These are phyloP conservation scores for Myrmecobius fasciatus DNA, from an alignment of 2,113 vertebrate genomes.

Conservation along the genomic window DNA sequence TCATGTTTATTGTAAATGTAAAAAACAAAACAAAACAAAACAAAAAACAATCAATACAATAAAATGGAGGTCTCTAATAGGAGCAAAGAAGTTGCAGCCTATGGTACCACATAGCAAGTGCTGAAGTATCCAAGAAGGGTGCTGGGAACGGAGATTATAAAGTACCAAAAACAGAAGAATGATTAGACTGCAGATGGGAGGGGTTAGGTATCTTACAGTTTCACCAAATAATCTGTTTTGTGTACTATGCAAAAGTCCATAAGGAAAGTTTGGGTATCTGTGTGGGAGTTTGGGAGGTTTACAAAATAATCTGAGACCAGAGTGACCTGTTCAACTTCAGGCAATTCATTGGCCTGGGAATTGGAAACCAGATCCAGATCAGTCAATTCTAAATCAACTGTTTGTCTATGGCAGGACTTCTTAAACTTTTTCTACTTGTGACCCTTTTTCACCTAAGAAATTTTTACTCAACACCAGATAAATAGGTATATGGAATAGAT, in stretches of 20 bases:
- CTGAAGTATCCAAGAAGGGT: neutral
- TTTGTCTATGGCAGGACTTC: too few relatives aligned
- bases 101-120: neutral
- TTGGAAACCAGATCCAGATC: too few relatives aligned
- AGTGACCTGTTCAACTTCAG: neutral
- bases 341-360: too few relatives aligned
- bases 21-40: too few relatives aligned
- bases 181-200: neutral
- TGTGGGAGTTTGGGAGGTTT: neutral
- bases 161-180: neutral
- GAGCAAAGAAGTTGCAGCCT: neutral
- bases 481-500: too few relatives aligned
- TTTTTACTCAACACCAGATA: too few relatives aligned
- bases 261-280: neutral
- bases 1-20: neutral
- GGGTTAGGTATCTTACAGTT: neutral
- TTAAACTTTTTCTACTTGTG: too few relatives aligned
- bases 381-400: too few relatives aligned
- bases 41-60: neutral
- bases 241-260: neutral
- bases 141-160: neutral
- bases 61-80: neutral
- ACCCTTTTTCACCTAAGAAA: too few relatives aligned
- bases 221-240: neutral
- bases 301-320: neutral